Percentiles rank a stretch among this genome's conserved stretches.
Evolutionary conservation across 2,113 vertebrate species (phyloP).

Genomic region (Indri indri): DNA sequence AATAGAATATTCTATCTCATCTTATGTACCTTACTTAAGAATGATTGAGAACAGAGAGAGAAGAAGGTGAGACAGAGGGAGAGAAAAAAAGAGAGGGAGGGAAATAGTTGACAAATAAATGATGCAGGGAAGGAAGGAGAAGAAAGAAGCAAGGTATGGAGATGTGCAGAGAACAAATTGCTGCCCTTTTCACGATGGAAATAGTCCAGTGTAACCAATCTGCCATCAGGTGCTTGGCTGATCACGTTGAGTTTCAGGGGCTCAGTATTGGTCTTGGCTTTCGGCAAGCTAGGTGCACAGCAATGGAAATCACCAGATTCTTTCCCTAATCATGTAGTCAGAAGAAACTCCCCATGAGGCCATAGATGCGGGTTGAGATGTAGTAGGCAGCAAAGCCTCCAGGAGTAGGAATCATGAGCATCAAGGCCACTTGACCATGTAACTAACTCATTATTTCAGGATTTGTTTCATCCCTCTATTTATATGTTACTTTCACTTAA

Average conservation of each 20-base stretch:
- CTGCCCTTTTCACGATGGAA: background rate
- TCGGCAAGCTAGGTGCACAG: background rate
- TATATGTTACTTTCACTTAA: background rate
- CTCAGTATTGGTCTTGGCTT: background rate
- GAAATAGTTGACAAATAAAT: background rate
- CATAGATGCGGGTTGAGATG: background rate
- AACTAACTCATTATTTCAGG: background rate
- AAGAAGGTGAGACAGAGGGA: background rate
- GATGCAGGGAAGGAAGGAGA: background rate
- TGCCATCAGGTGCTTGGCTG: background rate
- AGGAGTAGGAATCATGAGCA: background rate
- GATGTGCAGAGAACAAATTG: background rate
- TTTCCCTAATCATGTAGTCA: background rate
- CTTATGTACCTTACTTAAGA: background rate
- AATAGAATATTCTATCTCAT: background rate
- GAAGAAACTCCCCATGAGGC: background rate
- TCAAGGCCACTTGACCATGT: background rate
- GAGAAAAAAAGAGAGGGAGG: fast-evolving
- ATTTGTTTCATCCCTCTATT: background rate
- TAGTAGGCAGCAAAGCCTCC: background rate
- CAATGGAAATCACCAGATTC: background rate
- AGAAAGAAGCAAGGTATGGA: background rate
- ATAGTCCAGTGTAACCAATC: background rate
- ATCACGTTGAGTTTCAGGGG: background rate
- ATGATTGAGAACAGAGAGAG: background rate